Evolutionary conservation across 2,113 vertebrate genomes (phyloP).

Genomic region (Bombycilla garrulus): DNA sequence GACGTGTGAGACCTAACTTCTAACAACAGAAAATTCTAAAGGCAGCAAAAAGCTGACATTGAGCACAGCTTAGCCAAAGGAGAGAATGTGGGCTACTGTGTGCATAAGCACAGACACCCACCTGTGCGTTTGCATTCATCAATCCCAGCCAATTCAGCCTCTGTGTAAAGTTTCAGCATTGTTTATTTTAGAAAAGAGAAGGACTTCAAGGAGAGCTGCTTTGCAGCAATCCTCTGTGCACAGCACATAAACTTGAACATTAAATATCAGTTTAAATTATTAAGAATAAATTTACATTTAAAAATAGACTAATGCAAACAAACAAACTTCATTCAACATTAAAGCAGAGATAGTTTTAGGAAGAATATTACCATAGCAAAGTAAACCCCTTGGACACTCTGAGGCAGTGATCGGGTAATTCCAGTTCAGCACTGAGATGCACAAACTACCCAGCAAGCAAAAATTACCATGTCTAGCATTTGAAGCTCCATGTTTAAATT

Average conservation of each 20-base stretch:
- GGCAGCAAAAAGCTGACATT: neutral
- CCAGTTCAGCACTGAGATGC: neutral
- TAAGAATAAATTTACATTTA: slow-evolving; percentile 28
- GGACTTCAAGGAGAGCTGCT: slow-evolving; percentile 8
- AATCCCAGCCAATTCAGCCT: neutral
- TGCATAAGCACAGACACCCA: neutral
- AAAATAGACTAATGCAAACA: slow-evolving; percentile 12
- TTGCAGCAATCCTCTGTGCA: neutral
- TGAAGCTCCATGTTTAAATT: neutral
- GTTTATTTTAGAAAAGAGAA: slow-evolving; percentile 3
- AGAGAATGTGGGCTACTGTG: neutral
- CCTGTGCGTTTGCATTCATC: neutral
- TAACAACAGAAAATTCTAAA: neutral
- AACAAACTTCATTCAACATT: neutral
- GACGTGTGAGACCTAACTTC: neutral
- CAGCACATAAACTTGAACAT: slow-evolving; percentile 36
- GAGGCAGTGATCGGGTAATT: neutral
- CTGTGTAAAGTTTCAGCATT: slow-evolving; percentile 10
- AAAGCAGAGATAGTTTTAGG: neutral
- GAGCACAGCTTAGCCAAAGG: neutral
- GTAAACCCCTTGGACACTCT: neutral
- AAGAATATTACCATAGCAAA: neutral
- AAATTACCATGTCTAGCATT: neutral
- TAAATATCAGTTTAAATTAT: slow-evolving; percentile 28
- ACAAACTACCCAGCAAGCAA: neutral